A percentile compares a stretch with the other conserved stretches of the same genome.
Evolutionary conservation across 2,888 invertebrate species (phyloP).

Genomic region (Dicyrtomina minuta): DNA sequence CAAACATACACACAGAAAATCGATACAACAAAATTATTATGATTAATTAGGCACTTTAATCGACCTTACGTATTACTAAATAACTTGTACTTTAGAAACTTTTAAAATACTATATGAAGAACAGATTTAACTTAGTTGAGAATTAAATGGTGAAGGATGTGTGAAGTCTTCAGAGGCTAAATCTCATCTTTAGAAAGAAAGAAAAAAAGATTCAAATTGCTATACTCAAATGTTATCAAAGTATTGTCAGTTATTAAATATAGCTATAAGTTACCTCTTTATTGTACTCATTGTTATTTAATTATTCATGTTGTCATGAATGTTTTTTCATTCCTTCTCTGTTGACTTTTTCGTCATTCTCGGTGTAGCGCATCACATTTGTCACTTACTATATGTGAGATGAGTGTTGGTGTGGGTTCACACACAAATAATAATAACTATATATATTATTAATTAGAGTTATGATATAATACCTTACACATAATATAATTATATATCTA

Average conservation of each 20-base stretch:
- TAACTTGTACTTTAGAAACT: slow-evolving; percentile 21
- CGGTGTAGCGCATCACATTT: too few relatives aligned
- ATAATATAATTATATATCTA: slow-evolving; percentile 19
- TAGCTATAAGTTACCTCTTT: slow-evolving; percentile 25
- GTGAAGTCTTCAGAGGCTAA: slow-evolving; percentile 9
- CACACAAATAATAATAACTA: background rate
- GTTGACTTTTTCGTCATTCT: slow-evolving; percentile 17
- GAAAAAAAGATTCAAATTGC: slow-evolving; percentile 4
- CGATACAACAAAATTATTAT: slow-evolving; percentile 1
- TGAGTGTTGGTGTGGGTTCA: background rate
- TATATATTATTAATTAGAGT: background rate
- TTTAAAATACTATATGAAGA: slow-evolving; percentile 14
- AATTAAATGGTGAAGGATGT: slow-evolving; percentile 7
- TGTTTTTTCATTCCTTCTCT: slow-evolving; percentile 27
- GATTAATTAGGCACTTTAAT: slow-evolving; percentile 14
- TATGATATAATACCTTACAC: background rate
- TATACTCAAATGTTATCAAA: slow-evolving; percentile 29
- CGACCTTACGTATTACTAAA: slow-evolving; percentile 15
- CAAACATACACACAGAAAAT: slow-evolving; percentile 2
- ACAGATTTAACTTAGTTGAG: slow-evolving; percentile 20
- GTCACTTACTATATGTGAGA: slow-evolving; percentile 14
- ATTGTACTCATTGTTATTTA: slow-evolving; percentile 29
- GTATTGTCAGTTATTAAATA: slow-evolving; percentile 31
- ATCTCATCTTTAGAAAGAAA: slow-evolving; percentile 8
- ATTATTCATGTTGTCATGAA: slow-evolving; percentile 30